Conservation (phyloP, 2,797 vertebrate species). For the Cephalopachus bancanus region DNA sequence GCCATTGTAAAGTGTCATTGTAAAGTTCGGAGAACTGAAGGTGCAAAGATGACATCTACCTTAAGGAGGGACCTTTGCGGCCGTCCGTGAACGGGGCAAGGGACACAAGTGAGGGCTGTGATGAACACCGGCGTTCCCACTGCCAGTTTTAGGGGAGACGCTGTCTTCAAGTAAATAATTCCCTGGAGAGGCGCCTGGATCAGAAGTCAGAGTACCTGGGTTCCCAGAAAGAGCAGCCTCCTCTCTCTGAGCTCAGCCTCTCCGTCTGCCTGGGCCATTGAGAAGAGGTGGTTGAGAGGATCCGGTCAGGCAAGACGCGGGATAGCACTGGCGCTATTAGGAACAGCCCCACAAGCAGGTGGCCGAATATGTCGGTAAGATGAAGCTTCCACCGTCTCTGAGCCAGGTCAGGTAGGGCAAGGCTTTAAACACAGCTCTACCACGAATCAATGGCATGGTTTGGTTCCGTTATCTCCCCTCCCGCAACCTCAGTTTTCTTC, state of each 20-base stretch:
- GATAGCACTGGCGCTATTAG: neutral
- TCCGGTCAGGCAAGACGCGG: neutral
- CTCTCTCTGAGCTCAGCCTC: neutral
- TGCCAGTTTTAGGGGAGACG: neutral
- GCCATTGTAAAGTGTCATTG: neutral
- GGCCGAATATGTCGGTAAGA: neutral
- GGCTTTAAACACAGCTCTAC: neutral
- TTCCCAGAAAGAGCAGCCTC: neutral
- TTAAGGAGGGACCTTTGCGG: neutral
- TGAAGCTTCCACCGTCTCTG: neutral
- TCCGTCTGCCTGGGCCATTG: neutral
- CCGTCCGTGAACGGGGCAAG: neutral
- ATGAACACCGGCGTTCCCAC: neutral
- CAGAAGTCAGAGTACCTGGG: neutral
- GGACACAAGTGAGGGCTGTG: neutral
- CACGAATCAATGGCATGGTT: slow-evolving; percentile 1
- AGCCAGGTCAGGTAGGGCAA: slow-evolving; percentile 4
- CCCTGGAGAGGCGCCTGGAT: neutral
- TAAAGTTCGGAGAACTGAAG: neutral
- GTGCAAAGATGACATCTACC: neutral
- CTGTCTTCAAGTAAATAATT: slow-evolving; percentile 12
- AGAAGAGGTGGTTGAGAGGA: neutral
- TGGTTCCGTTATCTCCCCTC: neutral
- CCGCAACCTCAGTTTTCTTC: slow-evolving; percentile 1
- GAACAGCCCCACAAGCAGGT: slow-evolving; percentile 1